Evolutionary conservation across 2,113 vertebrate species (phyloP), one percentile per base, ranked within the genome.

Genomic region (Cichladusa arquata): DNA sequence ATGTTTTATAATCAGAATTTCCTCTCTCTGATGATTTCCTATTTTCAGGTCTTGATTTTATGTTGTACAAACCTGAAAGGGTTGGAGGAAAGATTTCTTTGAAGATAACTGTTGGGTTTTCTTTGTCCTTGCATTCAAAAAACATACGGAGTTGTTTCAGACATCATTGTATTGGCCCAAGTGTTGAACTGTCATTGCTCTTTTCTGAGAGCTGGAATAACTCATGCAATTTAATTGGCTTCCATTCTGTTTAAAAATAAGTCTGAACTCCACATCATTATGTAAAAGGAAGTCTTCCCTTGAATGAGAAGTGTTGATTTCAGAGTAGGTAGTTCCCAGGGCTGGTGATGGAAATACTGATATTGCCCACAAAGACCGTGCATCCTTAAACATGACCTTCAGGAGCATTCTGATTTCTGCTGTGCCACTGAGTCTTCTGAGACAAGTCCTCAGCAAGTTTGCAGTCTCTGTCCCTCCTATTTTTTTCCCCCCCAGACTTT

Each of bases 11-110:
- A 70, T 74, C 38, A 81, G 38, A 66, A 81, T 70, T 90, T 88
- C 50, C 5, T 83, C 26, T 73, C 38, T 78, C 70, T 69, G 26
- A 47, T 79, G 19, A 77, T 86, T 84, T 88, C 38, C 57, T 89
- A 2, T 91, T 91, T 90, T 91, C 50, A 54, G 22, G 31, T 85
- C 53, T 79, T 79, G 73, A 64, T 81, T 86, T 82, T 72, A 56
- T 60, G 40, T 67, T 81, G 23, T 81, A 29, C 18, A 67, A 65
- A 87, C 14, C 36, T 81, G 73, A 80, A 76, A 71, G 14, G 4
- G 9, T 67, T 73, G 51, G 31, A 77, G n/a, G 6, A 71, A 78
- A 44, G 25, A 50, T 31, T 53, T 66, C 6, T 83, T 88, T 81
- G 33, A 86, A 88, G 42, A 65, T 50, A 34, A 40, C 22, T 24